Evolutionary conservation across 2,888 invertebrate species (phyloP), one percentile per base, ranked within the genome.

Genomic region (Spatulosminthurus flaviceps): DNA sequence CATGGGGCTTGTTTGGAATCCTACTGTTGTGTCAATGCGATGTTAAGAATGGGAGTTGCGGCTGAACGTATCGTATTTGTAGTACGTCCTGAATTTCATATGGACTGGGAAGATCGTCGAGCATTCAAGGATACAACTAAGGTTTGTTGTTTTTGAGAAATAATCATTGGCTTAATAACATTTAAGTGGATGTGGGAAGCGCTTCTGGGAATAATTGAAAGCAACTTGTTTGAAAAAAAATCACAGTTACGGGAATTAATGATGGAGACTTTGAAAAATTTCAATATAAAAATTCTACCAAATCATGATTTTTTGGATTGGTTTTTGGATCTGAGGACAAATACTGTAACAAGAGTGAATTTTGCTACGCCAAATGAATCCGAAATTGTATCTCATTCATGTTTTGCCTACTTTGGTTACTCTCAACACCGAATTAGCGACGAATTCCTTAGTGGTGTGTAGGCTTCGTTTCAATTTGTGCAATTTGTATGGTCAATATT

Each of bases 1-100:
- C 93, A 94, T 86, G 94, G 94, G 0, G 88, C 90, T 22, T 90
- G 89, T 42, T 87, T 93, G 71, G 90, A 92, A 84, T 90, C 92
- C 0, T 92, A 91, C 85, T 90, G 91, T 83, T 92, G 93, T 84
- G 85, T 94, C 11, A 89, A 91, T 22, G 90, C 91, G 0, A 87
- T 94, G 42, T 84, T 93, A 16, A 89, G 90, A 42, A 88, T 89
- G 81, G 92, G 92, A 0, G 86, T 93, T 0, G 87, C 89, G 0
- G 89, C 90, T 0, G 86, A 88, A 4, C 89, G 90, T 84, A 91
- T 94, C 19, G 87, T 90, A 2, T 89, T 92, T 73, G 89, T 93
- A 0, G 73, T 73, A 11, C 70, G 83, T 41, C 81, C 82, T 2
- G 77, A 66, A 42, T 34, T 77, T 43, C 29, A 77, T 43, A 81